Percentiles rank a stretch among this genome's conserved stretches.
Conservation (phyloP, 2,113 vertebrate genomes). For the Athene noctua region DNA sequence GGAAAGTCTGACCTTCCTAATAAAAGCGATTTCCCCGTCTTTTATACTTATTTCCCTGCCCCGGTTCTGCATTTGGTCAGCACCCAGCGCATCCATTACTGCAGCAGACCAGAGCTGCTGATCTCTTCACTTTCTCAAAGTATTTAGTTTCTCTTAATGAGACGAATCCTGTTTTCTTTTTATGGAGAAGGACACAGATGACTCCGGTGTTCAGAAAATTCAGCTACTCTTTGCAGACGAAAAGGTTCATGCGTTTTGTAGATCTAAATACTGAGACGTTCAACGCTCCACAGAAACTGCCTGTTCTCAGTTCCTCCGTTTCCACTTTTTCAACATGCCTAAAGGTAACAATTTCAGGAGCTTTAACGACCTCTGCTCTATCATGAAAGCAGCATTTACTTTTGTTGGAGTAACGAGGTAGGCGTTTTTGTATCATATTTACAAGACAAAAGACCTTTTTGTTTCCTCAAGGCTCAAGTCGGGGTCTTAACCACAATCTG, state of each 20-base stretch:
- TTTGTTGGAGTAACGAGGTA: background rate
- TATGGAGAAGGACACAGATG: background rate
- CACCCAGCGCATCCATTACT: background rate
- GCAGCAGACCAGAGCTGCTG: background rate
- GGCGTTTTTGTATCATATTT: background rate
- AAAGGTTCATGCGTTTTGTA: background rate
- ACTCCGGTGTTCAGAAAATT: background rate
- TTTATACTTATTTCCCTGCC: too few relatives aligned
- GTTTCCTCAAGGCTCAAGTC: background rate
- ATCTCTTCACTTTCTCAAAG: background rate
- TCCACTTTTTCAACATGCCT: background rate
- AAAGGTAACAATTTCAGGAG: background rate
- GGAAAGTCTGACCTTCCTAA: background rate
- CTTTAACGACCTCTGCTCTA: background rate
- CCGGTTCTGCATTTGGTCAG: accelerated
- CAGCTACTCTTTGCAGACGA: background rate
- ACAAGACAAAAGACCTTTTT: background rate
- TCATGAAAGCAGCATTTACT: background rate
- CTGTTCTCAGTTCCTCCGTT: background rate
- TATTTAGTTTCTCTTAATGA: accelerated
- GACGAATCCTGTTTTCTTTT: background rate
- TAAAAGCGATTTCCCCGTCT: background rate
- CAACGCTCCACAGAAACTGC: background rate
- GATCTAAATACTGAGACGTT: background rate
- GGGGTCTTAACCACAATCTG: background rate